phyloP scores from a whole-genome alignment of 1,140 invertebrate genomes.

The Aplysia californica region DNA sequence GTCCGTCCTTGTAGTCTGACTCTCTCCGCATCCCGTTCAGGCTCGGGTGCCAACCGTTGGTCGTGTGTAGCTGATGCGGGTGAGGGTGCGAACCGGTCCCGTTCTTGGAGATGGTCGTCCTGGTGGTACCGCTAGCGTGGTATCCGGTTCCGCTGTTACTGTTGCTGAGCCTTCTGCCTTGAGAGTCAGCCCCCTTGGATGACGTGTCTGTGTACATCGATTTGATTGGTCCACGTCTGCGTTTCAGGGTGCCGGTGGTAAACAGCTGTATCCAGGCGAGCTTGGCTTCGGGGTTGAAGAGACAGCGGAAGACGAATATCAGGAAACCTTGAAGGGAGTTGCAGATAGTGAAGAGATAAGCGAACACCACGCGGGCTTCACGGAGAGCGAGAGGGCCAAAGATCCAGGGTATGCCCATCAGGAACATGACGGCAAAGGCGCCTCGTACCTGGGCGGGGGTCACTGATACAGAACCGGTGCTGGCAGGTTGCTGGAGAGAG shows the following conservation, averaged over 20 bases:
- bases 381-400: constrained; percentile 71
- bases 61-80: constrained; percentile 23
- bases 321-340: constrained; percentile 72
- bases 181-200: constrained; percentile 33
- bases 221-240: constrained; percentile 49
- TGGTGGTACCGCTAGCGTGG: constrained; percentile 15
- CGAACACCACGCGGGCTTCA: constrained; percentile 67
- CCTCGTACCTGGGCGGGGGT: constrained; percentile 67
- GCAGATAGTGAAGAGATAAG: constrained; percentile 71
- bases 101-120: not conserved
- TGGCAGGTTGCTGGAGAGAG: constrained; percentile 8
- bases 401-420: constrained; percentile 72
- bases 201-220: constrained; percentile 55
- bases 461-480: not conserved
- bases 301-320: constrained; percentile 71
- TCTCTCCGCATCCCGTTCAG: constrained; percentile 28
- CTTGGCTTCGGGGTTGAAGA: constrained; percentile 70
- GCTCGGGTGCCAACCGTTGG: constrained; percentile 39
- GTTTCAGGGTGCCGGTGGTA: constrained; percentile 65
- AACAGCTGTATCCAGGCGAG: constrained; percentile 66
- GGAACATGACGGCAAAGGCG: constrained; percentile 71
- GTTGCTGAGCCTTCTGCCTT: constrained; percentile 25
- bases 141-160: constrained; percentile 23
- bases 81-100: constrained; percentile 4
- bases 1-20: not conserved